A percentile compares a stretch with the other conserved stretches of the same genome.
Conservation (phyloP, 2,113 vertebrate genomes). For the Bubalus kerabau region DNA sequence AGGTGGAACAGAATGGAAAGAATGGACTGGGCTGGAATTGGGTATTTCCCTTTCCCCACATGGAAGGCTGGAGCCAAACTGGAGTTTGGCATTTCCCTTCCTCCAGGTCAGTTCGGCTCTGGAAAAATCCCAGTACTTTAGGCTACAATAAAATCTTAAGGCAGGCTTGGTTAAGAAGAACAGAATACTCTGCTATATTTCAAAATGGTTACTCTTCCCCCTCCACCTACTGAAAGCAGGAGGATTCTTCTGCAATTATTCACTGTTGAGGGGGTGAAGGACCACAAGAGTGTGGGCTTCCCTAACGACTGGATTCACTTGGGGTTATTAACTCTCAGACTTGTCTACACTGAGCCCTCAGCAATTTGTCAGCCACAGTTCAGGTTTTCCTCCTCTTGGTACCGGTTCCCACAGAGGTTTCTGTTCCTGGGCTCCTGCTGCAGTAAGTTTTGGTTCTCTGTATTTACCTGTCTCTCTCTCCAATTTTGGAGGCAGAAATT, state of each 20-base stretch:
- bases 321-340: background rate
- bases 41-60: background rate
- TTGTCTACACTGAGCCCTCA: background rate
- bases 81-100: background rate
- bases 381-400: background rate
- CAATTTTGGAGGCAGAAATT: background rate
- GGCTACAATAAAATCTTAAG: background rate
- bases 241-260: background rate
- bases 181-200: background rate
- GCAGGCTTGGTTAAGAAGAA: background rate
- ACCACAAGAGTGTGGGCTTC: background rate
- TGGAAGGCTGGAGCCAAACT: background rate
- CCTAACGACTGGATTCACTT: background rate
- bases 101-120: background rate
- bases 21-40: background rate
- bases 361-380: fast-evolving
- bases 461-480: background rate
- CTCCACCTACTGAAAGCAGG: background rate
- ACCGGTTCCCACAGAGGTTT: background rate
- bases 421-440: background rate
- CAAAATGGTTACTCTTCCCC: background rate
- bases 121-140: background rate
- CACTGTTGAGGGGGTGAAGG: too few relatives aligned
- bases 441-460: background rate
- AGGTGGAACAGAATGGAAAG: background rate